These are phyloP conservation scores for Eucidaris tribuloides DNA, from an alignment of 35 echinoderm and acorn worm species.

Conservation along the genomic window DNA sequence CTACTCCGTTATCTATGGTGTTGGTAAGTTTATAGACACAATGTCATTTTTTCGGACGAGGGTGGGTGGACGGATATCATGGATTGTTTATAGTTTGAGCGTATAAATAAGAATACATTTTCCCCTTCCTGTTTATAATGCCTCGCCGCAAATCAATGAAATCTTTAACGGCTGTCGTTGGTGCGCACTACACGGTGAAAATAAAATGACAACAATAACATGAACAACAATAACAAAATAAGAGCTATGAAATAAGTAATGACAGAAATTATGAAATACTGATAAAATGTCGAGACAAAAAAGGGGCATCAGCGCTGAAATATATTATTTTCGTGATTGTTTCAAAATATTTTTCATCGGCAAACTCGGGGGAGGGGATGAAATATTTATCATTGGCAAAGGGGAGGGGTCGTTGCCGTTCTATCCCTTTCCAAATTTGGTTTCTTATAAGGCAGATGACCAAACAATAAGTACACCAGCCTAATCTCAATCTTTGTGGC, in stretches of 20 bases:
- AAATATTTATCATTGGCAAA: not conserved
- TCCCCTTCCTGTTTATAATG: not conserved
- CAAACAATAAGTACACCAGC: not conserved
- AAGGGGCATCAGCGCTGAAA: no score
- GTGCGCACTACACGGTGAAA: not conserved
- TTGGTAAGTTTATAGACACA: slow-evolving; percentile 53
- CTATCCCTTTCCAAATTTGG: not conserved
- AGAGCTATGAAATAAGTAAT: no score
- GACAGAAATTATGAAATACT: no score
- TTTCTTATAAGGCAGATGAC: not conserved
- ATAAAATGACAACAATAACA: not conserved
- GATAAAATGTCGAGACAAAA: no score
- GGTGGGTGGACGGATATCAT: no score
- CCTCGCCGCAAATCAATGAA: not conserved
- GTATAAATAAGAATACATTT: not conserved
- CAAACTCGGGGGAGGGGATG: not conserved
- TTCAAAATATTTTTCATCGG: no score
- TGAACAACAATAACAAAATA: no score
- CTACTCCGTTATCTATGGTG: slow-evolving; percentile 96
- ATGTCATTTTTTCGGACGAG: not conserved
- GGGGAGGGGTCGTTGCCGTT: not conserved
- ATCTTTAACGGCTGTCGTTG: not conserved
- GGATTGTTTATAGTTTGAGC: no score
- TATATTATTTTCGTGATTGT: no score
- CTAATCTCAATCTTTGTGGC: not conserved